Base-by-base conservation (phyloP, 2,113 vertebrate genomes). In the Tetraodon nigroviridis region DNA sequence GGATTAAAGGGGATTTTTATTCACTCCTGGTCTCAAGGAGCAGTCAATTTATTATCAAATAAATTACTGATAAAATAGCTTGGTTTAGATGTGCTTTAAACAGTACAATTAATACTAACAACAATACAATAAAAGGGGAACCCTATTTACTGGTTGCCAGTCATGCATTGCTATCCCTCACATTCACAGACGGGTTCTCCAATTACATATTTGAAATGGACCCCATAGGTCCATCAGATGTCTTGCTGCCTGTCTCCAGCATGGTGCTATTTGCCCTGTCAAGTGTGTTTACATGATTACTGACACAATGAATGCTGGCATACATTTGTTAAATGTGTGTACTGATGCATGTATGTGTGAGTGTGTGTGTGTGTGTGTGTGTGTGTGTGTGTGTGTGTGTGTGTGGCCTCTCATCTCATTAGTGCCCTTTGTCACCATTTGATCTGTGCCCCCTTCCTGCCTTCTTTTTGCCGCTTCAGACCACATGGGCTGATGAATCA, bases 371-470 rank as follows among this genome's bases (percentile, higher is more conserved):
- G 61, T 53, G 32, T 61, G 61, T 56, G 32, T 63, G 13, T 50
- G 4, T 4, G n/a, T 32, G 42, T 65, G 70, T 53, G 55, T 78
- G 45, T 68, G 64, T 73, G 54, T 49, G 45, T 29, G 47, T 19
- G 22, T 61, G 11, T 50, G 51, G 82, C 80, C 79, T 67, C 68
- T 50, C 42, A 61, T 80, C 72, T 83, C 73, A 63, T 86, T 83
- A 84, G 76, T 41, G 57, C 64, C 55, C 76, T 48, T 83, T 81
- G 70, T 78, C 53, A 24, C 62, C 52, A 40, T 64, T 64, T 73
- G 80, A 75, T 78, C 76, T 71, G 79, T 58, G 50, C 47, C 64
- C 32, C 32, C 69, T 58, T 64, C 29, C 67, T 60, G 53, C 62
- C 61, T 62, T 67, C 1, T 55, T 63, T 64, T 71, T 15, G 13